Evolutionary conservation across 2,888 invertebrate species (phyloP).

Genomic region (Norana najaformis): DNA sequence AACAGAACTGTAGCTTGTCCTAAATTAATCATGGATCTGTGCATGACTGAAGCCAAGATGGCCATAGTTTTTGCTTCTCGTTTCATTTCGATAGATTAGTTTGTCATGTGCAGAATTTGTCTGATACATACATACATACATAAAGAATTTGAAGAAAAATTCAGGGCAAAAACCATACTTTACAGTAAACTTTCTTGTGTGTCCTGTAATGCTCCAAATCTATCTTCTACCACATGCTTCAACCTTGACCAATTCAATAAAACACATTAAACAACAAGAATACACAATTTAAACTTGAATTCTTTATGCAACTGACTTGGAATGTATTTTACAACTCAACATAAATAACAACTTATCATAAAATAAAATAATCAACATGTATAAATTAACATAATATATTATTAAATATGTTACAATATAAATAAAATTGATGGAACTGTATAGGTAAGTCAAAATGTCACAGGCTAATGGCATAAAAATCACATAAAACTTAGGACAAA

Average conservation of each 20-base stretch:
- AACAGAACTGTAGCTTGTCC: neutral
- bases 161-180: neutral
- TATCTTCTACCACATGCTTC: neutral
- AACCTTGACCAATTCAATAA: neutral
- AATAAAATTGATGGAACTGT: neutral
- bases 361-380: neutral
- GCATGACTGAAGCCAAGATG: neutral
- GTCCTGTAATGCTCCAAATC: neutral
- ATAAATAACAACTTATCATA: neutral
- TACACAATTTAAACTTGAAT: neutral
- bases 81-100: neutral
- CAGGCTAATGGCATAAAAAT: neutral
- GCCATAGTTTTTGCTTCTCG: neutral
- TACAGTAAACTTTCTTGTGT: neutral
- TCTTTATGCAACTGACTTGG: neutral
- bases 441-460: neutral
- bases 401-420: conserved; percentile 9
- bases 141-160: neutral
- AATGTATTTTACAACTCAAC: conserved; percentile 17
- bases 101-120: neutral
- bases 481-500: neutral
- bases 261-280: neutral
- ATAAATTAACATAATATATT: conserved; percentile 17
- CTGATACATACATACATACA: neutral
- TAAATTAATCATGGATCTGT: neutral